Evolutionary conservation across 2,113 vertebrate genomes (phyloP).

Genomic region (Carassius auratus): DNA sequence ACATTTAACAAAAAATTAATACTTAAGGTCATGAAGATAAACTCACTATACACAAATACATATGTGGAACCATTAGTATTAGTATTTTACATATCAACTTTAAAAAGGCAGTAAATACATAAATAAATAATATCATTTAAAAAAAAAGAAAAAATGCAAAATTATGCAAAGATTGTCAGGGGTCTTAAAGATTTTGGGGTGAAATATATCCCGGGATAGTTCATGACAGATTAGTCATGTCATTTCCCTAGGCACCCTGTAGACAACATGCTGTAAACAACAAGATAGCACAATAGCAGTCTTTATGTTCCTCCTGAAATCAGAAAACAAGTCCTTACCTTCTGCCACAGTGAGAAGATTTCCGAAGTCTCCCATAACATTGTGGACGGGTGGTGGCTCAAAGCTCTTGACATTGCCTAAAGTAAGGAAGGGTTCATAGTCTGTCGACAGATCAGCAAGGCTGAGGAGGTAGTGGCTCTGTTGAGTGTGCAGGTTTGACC

Average conservation of each 20-base stretch:
- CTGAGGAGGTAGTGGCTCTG: constrained; percentile 93
- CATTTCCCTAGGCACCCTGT: not conserved
- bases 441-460: constrained; percentile 87
- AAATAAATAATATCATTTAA: no score
- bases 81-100: not conserved
- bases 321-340: constrained; percentile 75
- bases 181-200: not conserved
- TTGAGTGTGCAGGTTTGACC: constrained; percentile 89
- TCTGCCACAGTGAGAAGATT: constrained; percentile 94
- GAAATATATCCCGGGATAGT: not conserved
- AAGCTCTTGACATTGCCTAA: constrained; percentile 85
- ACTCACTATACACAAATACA: not conserved
- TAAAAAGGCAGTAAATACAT: not conserved
- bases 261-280: not conserved
- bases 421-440: constrained; percentile 89
- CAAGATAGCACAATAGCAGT: not conserved
- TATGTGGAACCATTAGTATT: not conserved
- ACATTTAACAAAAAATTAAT: not conserved
- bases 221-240: not conserved
- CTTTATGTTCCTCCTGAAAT: not conserved
- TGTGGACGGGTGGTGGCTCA: constrained; percentile 78
- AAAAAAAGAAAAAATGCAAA: no score
- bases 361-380: constrained; percentile 77
- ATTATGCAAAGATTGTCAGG: no score
- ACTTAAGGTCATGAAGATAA: not conserved